A percentile compares a stretch with the other conserved stretches of the same genome.
Evolutionary conservation across 2,797 vertebrate species (phyloP).

Genomic region (Dipus sagitta): DNA sequence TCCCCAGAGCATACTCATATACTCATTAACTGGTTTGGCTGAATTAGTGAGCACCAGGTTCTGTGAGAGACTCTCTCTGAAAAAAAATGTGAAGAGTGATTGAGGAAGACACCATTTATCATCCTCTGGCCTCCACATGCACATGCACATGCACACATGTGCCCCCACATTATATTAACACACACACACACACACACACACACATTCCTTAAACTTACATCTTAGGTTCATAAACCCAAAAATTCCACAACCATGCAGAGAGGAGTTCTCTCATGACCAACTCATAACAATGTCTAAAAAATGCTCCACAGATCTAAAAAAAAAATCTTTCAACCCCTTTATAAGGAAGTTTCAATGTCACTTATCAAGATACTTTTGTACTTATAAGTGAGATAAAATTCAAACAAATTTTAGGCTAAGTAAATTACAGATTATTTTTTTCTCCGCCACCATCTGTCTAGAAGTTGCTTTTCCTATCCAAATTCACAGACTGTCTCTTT

Average conservation of each 20-base stretch:
- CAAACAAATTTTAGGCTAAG: conserved; percentile 41
- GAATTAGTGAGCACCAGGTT: too few species aligned
- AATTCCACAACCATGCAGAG: neutral
- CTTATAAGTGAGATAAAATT: conserved; percentile 5
- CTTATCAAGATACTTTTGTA: neutral
- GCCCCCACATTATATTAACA: too few species aligned
- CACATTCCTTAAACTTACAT: conserved; percentile 40
- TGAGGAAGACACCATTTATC: too few species aligned
- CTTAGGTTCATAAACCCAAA: conserved; percentile 34
- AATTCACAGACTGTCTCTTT: conserved; percentile 58
- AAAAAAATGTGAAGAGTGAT: too few species aligned
- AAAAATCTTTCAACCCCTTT: conserved; percentile 26
- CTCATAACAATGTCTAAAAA: conserved; percentile 22
- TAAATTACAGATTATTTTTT: neutral
- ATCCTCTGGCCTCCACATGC: too few species aligned
- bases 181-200: too few species aligned
- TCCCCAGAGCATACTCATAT: too few species aligned
- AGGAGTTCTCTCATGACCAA: neutral
- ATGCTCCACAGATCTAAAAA: neutral
- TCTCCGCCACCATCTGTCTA: neutral
- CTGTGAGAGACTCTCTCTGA: too few species aligned
- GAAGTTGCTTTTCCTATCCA: conserved; percentile 27
- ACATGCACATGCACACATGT: too few species aligned
- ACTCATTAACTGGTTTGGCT: too few species aligned
- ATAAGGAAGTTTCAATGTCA: conserved; percentile 15